These are phyloP conservation scores for Lapara coniferarum DNA, from an alignment of 2,888 invertebrate species.

Conservation along the genomic window DNA sequence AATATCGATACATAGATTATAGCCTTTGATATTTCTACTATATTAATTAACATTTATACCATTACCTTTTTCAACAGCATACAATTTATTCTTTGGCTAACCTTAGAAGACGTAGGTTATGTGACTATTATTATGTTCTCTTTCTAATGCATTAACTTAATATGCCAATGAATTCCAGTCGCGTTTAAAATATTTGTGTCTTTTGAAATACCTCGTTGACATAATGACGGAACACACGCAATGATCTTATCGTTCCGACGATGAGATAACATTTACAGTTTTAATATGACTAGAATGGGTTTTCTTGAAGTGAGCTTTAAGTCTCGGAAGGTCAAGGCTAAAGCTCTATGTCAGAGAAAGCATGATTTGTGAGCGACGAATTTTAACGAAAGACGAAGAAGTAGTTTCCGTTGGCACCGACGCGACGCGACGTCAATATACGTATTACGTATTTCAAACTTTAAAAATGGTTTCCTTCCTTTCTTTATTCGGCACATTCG, in stretches of 20 bases:
- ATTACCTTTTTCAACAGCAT: no score
- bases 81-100: no score
- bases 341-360: no score
- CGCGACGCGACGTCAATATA: background rate
- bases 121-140: background rate
- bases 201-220: slow-evolving; percentile 1
- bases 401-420: no score
- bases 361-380: no score
- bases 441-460: background rate
- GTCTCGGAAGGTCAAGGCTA: no score
- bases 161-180: background rate
- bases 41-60: no score
- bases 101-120: background rate
- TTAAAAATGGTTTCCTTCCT: background rate
- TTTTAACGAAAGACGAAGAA: no score
- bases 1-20: no score
- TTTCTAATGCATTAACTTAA: background rate
- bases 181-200: background rate
- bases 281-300: no score
- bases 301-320: no score
- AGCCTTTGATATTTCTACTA: no score
- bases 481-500: background rate
- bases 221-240: background rate
- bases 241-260: background rate
- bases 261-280: background rate